phyloP scores from a whole-genome alignment of 2,113 vertebrate species.

The Calyptomena viridis region DNA sequence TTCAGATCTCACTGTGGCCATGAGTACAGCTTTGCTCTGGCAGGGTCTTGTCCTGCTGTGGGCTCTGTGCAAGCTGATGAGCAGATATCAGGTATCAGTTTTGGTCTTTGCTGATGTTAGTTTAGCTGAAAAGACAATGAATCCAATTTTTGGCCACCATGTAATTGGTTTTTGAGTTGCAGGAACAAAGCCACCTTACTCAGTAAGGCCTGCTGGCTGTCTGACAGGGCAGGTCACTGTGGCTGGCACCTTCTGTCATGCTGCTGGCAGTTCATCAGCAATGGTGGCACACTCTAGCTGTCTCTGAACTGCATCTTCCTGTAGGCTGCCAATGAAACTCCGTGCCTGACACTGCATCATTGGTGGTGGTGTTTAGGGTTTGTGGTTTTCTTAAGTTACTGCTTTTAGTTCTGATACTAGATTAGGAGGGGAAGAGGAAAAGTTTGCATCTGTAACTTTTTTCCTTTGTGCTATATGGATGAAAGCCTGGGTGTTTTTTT shows the following conservation, averaged over 20 bases:
- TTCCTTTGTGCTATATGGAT: not conserved
- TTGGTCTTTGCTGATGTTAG: not conserved
- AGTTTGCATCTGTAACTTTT: not conserved
- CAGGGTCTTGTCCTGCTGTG: not conserved
- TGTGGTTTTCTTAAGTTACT: not conserved
- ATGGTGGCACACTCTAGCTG: not conserved
- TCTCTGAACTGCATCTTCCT: not conserved
- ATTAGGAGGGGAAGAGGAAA: not conserved
- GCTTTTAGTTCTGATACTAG: not conserved
- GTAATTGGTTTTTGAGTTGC: not conserved
- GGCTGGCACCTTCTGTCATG: not conserved
- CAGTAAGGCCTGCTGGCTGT: not conserved
- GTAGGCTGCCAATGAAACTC: not conserved
- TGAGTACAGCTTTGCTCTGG: not conserved
- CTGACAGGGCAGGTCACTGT: not conserved
- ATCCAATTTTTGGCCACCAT: not conserved
- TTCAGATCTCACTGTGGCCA: accelerated
- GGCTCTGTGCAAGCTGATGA: not conserved
- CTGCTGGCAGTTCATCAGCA: not conserved
- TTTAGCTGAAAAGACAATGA: not conserved
- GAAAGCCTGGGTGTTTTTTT: not conserved
- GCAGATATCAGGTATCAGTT: not conserved
- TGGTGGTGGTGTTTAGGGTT: not conserved
- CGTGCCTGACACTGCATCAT: not conserved
- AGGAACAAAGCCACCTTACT: not conserved